Evolutionary conservation across 2,888 invertebrate genomes (phyloP).

Genomic region (Rotaria sp.): DNA sequence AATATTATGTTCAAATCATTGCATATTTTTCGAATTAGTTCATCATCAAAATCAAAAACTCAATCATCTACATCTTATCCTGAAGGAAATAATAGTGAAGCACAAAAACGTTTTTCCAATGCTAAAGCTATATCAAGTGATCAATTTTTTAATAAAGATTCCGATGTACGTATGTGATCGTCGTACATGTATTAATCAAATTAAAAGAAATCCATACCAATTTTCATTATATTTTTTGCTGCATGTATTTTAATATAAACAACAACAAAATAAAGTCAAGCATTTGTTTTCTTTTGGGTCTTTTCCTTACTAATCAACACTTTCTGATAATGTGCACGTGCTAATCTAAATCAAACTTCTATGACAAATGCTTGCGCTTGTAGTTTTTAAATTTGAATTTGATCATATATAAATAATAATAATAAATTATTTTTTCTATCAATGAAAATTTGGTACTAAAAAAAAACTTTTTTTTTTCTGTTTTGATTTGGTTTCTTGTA

Average conservation of each 20-base stretch:
- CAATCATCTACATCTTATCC: neutral
- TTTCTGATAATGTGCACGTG: neutral
- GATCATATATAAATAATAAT: neutral
- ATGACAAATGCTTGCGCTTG: neutral
- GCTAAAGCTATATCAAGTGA: conserved; percentile 96
- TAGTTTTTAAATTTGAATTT: neutral
- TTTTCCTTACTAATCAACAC: neutral
- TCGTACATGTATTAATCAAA: neutral
- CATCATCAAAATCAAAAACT: neutral
- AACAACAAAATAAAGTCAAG: neutral
- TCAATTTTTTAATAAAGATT: conserved; percentile 75
- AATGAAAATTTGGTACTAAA: no score
- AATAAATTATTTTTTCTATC: neutral
- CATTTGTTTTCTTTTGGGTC: neutral
- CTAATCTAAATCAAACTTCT: neutral
- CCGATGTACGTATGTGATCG: neutral
- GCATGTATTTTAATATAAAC: neutral
- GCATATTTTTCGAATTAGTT: neutral
- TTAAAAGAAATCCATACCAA: neutral
- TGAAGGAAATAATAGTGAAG: conserved; percentile 57
- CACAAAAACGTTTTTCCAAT: conserved; percentile 88
- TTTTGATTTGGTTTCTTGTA: conserved; percentile 43
- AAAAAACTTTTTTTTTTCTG: no score
- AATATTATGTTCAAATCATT: neutral
- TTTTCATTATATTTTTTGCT: neutral